Percentiles rank a stretch among this genome's conserved stretches.
phyloP scores from a whole-genome alignment of 2,113 vertebrate species.

The Grammomys dolichurus region DNA sequence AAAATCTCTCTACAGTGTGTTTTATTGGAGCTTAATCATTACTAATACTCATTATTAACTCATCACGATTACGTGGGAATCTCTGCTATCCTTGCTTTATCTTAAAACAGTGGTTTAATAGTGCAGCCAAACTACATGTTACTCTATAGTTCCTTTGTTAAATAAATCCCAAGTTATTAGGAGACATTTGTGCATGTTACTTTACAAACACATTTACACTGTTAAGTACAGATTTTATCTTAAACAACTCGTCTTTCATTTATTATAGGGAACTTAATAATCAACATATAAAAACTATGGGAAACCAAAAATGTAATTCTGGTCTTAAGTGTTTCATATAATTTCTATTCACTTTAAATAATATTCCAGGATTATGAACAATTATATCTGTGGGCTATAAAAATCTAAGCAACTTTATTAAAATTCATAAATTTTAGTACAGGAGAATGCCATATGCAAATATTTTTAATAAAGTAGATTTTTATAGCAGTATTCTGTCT shows the following conservation, averaged over 20 bases:
- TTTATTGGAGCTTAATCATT: not conserved
- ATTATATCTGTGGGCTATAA: constrained; percentile 67
- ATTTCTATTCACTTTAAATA: constrained; percentile 69
- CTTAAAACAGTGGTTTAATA: constrained; percentile 48
- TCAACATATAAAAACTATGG: constrained; percentile 45
- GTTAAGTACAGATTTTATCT: constrained; percentile 21
- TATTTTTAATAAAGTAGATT: constrained; percentile 80
- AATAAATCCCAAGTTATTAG: constrained; percentile 10
- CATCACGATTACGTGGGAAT: not conserved
- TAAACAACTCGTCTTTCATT: constrained; percentile 52
- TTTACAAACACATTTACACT: constrained; percentile 50
- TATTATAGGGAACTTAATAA: constrained; percentile 48
- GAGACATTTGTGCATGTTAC: constrained; percentile 13
- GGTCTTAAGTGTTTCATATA: constrained; percentile 68
- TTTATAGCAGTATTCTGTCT: constrained; percentile 76
- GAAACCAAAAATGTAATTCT: constrained; percentile 65
- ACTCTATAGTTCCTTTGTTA: not conserved
- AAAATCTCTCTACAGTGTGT: not conserved
- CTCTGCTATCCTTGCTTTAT: not conserved
- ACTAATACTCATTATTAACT: not conserved
- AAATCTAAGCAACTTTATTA: constrained; percentile 75
- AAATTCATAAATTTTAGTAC: constrained; percentile 79
- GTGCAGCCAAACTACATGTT: not conserved
- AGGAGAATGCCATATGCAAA: constrained; percentile 69
- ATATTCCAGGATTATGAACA: constrained; percentile 66